phyloP scores from a whole-genome alignment of 2,888 invertebrate species.

The Cybosia mesomella region DNA sequence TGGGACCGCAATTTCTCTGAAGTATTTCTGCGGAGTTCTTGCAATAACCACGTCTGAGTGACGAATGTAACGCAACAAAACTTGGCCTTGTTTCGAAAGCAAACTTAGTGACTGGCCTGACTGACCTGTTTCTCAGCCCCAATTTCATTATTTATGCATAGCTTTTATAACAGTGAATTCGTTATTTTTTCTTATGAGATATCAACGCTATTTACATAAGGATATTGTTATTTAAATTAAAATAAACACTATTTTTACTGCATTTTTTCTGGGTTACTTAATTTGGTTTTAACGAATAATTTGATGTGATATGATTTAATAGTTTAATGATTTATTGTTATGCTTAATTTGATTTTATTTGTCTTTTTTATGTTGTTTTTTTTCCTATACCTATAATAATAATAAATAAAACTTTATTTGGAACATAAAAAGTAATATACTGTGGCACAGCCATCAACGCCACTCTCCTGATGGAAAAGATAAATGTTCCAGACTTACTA shows the following conservation, averaged over 20 bases:
- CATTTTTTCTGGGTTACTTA: neutral
- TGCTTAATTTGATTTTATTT: too few relatives aligned
- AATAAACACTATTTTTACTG: neutral
- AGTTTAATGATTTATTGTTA: too few relatives aligned
- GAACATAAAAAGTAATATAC: too few relatives aligned
- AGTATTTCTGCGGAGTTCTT: neutral
- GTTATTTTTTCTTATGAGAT: neutral
- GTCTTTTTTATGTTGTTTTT: too few relatives aligned
- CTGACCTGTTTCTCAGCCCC: neutral
- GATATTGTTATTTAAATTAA: neutral
- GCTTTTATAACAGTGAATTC: slow-evolving; percentile 1
- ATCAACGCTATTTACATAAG: neutral
- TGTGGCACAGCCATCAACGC: too few relatives aligned
- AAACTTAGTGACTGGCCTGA: neutral
- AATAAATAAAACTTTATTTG: too few relatives aligned
- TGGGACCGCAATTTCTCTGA: neutral
- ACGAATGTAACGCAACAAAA: neutral
- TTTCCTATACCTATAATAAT: too few relatives aligned
- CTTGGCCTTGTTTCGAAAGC: neutral
- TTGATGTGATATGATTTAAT: neutral
- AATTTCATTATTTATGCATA: slow-evolving; percentile 22
- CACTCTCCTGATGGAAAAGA: too few relatives aligned
- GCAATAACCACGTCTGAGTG: neutral
- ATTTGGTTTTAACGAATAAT: neutral
- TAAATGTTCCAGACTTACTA: too few relatives aligned